These are phyloP conservation scores for Hypocryptadius cinnamomeus DNA, from an alignment of 2,113 vertebrate species.

Conservation along the genomic window DNA sequence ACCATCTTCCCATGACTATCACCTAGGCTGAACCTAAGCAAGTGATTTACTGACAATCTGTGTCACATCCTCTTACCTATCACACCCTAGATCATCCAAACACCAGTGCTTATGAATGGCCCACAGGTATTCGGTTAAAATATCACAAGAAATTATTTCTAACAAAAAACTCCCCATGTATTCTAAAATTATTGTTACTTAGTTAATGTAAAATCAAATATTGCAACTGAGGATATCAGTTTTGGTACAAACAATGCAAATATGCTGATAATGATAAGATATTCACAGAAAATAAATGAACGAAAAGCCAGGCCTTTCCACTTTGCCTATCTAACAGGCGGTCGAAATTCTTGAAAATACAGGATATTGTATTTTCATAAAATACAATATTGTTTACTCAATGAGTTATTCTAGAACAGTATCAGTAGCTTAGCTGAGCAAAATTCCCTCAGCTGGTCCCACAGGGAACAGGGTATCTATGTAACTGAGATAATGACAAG, in stretches of 20 bases:
- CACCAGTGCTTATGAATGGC: not conserved
- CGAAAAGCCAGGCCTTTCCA: not conserved
- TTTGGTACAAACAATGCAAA: not conserved
- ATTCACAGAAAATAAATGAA: not conserved
- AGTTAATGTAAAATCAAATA: not conserved
- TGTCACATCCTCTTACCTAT: not conserved
- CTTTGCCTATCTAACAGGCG: not conserved
- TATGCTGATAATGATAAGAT: not conserved
- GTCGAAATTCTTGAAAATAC: not conserved
- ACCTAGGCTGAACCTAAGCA: constrained; percentile 29
- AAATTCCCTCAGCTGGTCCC: not conserved
- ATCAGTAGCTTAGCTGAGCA: not conserved
- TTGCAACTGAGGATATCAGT: not conserved
- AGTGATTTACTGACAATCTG: constrained; percentile 35
- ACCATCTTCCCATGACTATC: constrained; percentile 34
- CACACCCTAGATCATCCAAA: not conserved
- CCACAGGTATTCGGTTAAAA: not conserved
- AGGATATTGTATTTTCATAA: too few species aligned
- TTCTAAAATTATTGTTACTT: not conserved
- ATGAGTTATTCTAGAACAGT: not conserved
- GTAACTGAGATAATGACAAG: not conserved
- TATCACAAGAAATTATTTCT: not conserved
- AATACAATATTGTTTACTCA: not conserved
- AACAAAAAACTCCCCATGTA: not conserved
- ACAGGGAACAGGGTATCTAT: not conserved